phyloP scores from a whole-genome alignment of 2,888 invertebrate genomes.

The Salticus scenicus region DNA sequence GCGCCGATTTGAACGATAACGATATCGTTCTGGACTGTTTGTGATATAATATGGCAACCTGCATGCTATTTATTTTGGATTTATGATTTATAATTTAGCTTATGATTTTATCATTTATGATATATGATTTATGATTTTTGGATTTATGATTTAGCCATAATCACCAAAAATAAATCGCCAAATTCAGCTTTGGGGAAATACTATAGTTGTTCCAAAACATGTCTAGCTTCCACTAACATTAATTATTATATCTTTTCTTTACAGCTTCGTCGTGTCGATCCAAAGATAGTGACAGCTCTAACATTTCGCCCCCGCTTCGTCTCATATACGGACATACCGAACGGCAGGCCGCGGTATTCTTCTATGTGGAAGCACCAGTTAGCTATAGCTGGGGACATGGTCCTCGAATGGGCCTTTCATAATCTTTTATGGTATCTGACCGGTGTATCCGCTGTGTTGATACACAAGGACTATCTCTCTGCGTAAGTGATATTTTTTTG shows the following conservation, averaged over 20 bases:
- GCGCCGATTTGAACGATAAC: too few species aligned
- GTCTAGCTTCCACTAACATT: too few species aligned
- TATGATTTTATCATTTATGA: too few species aligned
- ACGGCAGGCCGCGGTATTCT: slow-evolving; percentile 73
- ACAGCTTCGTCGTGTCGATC: slow-evolving; percentile 78
- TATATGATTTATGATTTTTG: too few species aligned
- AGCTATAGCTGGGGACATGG: slow-evolving; percentile 78
- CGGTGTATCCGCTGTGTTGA: slow-evolving; percentile 82
- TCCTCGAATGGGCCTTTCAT: slow-evolving; percentile 81
- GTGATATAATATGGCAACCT: too few species aligned
- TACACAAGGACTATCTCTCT: slow-evolving; percentile 82
- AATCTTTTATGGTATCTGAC: slow-evolving; percentile 79
- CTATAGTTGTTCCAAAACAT: too few species aligned
- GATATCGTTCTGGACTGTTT: too few species aligned
- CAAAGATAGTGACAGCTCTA: slow-evolving; percentile 84
- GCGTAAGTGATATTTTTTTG: slow-evolving; percentile 72
- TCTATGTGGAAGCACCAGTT: slow-evolving; percentile 77
- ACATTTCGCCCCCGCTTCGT: slow-evolving; percentile 85
- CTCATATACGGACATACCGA: slow-evolving; percentile 79
- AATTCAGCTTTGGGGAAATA: too few species aligned
- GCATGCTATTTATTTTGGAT: too few species aligned
- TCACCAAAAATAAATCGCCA: too few species aligned
- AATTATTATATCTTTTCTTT: background rate
- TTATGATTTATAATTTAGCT: too few species aligned
- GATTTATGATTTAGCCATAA: too few species aligned